Evolutionary conservation across 1,140 invertebrate genomes (phyloP), one percentile per base, ranked within the genome.

Genomic region (Maconellicoccus hirsutus): DNA sequence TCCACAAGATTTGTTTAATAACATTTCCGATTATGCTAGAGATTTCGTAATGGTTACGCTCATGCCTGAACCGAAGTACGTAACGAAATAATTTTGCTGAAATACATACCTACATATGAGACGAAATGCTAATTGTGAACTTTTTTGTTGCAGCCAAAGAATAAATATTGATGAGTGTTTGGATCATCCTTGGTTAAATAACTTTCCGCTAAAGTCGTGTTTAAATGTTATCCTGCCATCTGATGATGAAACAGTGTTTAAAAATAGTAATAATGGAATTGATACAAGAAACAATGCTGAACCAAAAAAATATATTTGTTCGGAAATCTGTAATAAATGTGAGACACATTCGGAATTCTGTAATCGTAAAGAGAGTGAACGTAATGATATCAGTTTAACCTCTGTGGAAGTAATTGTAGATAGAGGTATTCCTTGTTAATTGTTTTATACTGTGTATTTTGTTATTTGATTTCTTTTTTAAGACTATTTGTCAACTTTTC

Each of bases 1-100:
- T 82, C 94, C 94, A 71, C 85, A 88, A 74, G 92, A 94, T 76
- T 83, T 96, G 70, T 97, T 97, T 83, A 84, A 84, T 71, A 86
- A 90, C 75, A 87, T 96, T 70, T 94, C 92, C 63, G 83, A 86
- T 75, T 81, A 84, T 74, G 93, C 93, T 69, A 87, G 86, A 74
- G 89, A 95, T 81, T 94, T 96, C 79, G 96, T 96, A 16, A 66
- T 66, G 61, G 61, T 66, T 16, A 66, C 61, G 4, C 61, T 66
- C 3, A 26, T 66, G 61, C 61, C 61, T 26, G 61, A 66, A 23
- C 22, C 22, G 25, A 66, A 19, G 61, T 66, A 59, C 4, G 21
- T 59, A 16, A 38, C 14, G 33, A 38, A 38, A 14, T 38, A 38
- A 7, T 38, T 38, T 38, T 38, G 33, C 14, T 38, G 33, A n/a